Evolutionary conservation across 1,140 invertebrate species (phyloP).

Genomic region (Sycophila sp.): DNA sequence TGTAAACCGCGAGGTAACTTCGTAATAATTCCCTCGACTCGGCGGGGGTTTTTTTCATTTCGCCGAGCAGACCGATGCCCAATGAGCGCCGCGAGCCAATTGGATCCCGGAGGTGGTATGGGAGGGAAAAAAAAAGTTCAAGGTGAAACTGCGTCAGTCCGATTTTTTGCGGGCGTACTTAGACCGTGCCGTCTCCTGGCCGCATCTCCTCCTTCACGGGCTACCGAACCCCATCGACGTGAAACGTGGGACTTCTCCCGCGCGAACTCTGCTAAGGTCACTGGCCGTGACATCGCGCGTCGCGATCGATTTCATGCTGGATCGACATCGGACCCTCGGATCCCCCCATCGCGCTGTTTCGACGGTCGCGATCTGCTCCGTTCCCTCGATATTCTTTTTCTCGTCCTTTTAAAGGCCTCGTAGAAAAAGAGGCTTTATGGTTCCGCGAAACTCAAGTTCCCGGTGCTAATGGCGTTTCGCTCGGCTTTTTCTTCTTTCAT

Average conservation of each 20-base stretch:
- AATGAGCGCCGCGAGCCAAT: no score
- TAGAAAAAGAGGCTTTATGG: background rate
- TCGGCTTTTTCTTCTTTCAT: background rate
- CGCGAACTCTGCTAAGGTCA: conserved; percentile 41
- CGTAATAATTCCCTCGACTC: no score
- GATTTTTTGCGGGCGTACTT: no score
- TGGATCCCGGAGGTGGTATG: no score
- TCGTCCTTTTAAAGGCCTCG: conserved; percentile 4
- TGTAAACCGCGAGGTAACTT: no score
- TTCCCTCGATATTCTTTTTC: conserved; percentile 33
- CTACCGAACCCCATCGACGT: conserved; percentile 50
- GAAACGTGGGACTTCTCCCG: conserved; percentile 6
- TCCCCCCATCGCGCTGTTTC: background rate
- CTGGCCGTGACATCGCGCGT: conserved; percentile 45
- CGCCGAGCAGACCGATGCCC: no score
- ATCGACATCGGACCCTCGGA: conserved; percentile 33
- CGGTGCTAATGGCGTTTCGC: background rate
- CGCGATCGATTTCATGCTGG: conserved; percentile 49
- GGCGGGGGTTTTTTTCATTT: no score
- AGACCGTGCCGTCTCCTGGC: no score
- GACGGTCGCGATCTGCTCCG: background rate
- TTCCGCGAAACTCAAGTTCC: conserved; percentile 11
- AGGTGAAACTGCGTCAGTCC: no score
- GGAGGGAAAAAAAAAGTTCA: no score
- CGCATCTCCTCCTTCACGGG: conserved; percentile 49